A percentile compares a stretch with the other conserved stretches of the same genome.
These are phyloP conservation scores for Erinaceus europaeus DNA, from an alignment of 2,113 vertebrate species.

Conservation along the genomic window DNA sequence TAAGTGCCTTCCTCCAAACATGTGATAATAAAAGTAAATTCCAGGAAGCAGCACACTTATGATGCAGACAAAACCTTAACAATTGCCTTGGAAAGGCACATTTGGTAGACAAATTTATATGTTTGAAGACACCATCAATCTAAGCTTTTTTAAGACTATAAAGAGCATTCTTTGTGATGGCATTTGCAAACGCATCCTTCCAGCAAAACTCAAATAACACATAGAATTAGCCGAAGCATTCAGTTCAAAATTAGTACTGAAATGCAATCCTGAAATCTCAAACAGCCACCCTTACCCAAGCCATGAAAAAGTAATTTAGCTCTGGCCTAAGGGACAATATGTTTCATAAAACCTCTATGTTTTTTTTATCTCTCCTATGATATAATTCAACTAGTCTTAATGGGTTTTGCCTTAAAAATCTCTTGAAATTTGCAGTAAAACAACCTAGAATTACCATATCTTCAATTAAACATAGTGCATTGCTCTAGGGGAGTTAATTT, in stretches of 20 bases:
- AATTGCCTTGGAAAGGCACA: background rate
- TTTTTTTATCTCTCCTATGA: slow-evolving; percentile 45
- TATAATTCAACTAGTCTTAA: slow-evolving; percentile 55
- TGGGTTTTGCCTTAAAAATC: slow-evolving; percentile 42
- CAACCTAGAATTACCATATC: slow-evolving; percentile 58
- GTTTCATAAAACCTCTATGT: slow-evolving; percentile 46
- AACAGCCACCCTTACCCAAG: slow-evolving; percentile 40
- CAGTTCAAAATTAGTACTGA: slow-evolving; percentile 43
- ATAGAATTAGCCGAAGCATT: slow-evolving; percentile 52
- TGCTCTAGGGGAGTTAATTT: slow-evolving; percentile 17
- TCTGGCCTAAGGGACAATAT: slow-evolving; percentile 43
- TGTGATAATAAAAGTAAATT: background rate
- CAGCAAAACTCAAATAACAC: slow-evolving; percentile 14
- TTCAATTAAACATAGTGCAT: slow-evolving; percentile 67
- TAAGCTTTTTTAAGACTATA: slow-evolving; percentile 29
- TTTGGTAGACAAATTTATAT: slow-evolving; percentile 24
- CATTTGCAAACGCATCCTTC: background rate
- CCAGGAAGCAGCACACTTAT: background rate
- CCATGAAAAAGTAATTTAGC: slow-evolving; percentile 56
- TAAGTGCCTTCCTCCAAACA: background rate
- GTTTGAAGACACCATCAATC: slow-evolving; percentile 13
- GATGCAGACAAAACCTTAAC: too few species aligned
- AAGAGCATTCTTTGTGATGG: background rate
- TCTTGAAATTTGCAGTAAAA: slow-evolving; percentile 62
- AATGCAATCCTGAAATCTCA: slow-evolving; percentile 31